These are phyloP conservation scores for Actenoides hombroni DNA, from an alignment of 2,113 vertebrate genomes.

Conservation along the genomic window DNA sequence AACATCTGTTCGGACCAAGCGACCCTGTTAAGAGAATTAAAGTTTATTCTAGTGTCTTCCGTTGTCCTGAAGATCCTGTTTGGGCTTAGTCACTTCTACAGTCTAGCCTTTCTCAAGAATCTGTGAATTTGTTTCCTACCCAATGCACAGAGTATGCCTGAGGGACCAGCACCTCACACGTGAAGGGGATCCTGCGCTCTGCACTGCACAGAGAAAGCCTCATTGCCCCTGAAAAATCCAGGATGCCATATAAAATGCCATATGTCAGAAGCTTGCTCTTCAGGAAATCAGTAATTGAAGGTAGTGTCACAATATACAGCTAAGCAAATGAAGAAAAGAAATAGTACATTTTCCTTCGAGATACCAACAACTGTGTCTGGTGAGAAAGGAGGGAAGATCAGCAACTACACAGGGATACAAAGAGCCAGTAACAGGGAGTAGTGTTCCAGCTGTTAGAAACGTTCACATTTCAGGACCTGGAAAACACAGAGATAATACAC, in stretches of 20 bases:
- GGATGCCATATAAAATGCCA: neutral
- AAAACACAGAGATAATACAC: neutral
- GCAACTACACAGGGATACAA: neutral
- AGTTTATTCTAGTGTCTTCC: neutral
- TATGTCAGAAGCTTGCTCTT: neutral
- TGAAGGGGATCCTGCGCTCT: neutral
- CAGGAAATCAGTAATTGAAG: neutral
- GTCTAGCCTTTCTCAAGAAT: neutral
- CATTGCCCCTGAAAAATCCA: neutral
- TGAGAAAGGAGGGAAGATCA: neutral
- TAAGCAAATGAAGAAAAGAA: neutral
- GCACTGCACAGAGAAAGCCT: neutral
- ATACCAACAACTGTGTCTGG: neutral
- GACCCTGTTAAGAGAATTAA: neutral
- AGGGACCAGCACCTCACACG: neutral
- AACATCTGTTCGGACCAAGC: neutral
- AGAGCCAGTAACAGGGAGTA: fast-evolving
- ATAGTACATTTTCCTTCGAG: neutral
- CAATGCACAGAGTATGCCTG: fast-evolving
- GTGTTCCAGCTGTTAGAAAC: neutral
- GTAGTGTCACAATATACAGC: neutral
- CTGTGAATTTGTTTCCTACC: neutral
- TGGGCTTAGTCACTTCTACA: neutral
- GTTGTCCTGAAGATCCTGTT: neutral
- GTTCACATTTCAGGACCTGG: neutral